phyloP scores from a whole-genome alignment of 2,888 invertebrate genomes.

The Mylabris sibirica region DNA sequence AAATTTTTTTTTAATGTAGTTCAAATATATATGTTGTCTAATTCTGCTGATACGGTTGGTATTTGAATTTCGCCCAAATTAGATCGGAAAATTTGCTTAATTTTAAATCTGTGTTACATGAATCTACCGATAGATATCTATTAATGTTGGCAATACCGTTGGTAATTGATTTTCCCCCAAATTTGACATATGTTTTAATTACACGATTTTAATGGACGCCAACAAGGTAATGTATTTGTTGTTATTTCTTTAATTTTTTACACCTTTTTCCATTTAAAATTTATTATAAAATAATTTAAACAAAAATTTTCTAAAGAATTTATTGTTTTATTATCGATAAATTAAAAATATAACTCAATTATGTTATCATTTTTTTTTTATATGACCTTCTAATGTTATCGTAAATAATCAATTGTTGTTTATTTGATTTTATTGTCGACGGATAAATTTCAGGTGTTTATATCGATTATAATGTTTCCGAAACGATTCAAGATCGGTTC shows the following conservation, averaged over 20 bases:
- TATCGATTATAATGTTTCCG: constrained; percentile 63
- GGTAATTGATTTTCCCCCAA: constrained; percentile 1
- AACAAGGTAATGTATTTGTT: not conserved
- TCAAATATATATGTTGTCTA: no score
- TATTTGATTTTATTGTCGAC: not conserved
- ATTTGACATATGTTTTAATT: not conserved
- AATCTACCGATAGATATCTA: not conserved
- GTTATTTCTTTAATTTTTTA: not conserved
- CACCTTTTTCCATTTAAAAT: no score
- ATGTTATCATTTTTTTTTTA: no score
- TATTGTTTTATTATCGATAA: no score
- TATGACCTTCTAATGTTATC: not conserved
- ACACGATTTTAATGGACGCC: not conserved
- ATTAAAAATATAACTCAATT: no score
- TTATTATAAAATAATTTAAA: no score
- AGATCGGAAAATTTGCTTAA: no score
- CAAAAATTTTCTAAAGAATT: no score
- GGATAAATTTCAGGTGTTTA: constrained; percentile 18
- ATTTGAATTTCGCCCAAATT: no score
- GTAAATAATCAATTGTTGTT: constrained; percentile 9
- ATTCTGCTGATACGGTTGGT: no score
- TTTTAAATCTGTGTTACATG: no score
- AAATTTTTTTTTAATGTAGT: no score
- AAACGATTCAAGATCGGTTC: constrained; percentile 72
- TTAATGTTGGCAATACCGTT: not conserved